Evolutionary conservation across 2,888 invertebrate genomes (phyloP).

Genomic region (Drosophila pegasa): DNA sequence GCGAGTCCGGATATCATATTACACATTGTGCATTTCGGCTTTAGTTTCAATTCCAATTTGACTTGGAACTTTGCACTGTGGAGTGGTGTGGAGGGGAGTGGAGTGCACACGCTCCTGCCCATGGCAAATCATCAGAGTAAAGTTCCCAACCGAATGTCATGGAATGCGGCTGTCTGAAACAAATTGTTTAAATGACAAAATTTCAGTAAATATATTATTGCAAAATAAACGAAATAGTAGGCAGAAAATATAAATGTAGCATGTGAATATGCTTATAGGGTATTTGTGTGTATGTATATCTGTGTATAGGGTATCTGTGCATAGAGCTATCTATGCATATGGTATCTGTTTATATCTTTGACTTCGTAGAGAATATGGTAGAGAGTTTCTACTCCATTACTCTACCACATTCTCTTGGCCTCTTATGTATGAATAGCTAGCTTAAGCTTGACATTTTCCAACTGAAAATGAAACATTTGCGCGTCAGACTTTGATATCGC

Average conservation of each 20-base stretch:
- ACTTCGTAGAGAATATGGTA: no score
- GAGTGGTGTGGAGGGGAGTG: not conserved
- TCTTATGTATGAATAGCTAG: not conserved
- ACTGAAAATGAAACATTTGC: slow-evolving; percentile 31
- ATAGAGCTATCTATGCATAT: no score
- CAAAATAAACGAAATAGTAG: not conserved
- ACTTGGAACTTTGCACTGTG: slow-evolving; percentile 32
- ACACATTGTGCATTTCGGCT: slow-evolving; percentile 19
- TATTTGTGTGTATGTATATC: no score
- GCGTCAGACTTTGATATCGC: slow-evolving; percentile 28
- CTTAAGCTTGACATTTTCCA: not conserved
- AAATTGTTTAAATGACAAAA: not conserved
- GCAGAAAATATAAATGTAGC: not conserved
- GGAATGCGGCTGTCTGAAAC: not conserved
- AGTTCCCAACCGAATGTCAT: not conserved
- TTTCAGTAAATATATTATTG: slow-evolving; percentile 1
- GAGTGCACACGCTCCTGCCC: not conserved
- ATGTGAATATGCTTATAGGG: not conserved
- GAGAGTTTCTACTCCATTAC: no score
- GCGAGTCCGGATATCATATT: slow-evolving; percentile 25
- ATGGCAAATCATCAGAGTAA: not conserved
- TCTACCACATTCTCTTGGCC: slow-evolving; percentile 2
- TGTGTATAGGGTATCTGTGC: not conserved
- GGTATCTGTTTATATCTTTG: no score
- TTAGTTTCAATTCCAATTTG: slow-evolving; percentile 1